Conservation (phyloP, 1,140 invertebrate species). For the Manduca sexta region DNA sequence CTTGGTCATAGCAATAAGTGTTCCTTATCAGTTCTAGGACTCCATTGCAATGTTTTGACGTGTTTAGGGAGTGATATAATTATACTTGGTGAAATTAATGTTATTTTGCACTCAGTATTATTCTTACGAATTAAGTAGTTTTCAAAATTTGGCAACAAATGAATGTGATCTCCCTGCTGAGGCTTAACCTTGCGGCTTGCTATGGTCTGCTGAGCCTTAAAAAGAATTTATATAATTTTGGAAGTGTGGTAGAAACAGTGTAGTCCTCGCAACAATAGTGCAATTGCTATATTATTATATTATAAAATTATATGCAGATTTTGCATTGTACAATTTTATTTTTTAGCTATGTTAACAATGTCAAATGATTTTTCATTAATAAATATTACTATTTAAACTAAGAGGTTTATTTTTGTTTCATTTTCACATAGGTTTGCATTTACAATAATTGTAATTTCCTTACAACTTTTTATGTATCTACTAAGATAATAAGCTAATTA, state of each 20-base stretch:
- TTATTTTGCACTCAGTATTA: conserved; percentile 69
- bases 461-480: conserved; percentile 13
- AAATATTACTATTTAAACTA: conserved; percentile 68
- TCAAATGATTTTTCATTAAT: conserved; percentile 67
- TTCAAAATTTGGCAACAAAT: conserved; percentile 51
- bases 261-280: conserved; percentile 71
- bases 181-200: conserved; percentile 37
- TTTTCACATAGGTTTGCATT: conserved; percentile 33
- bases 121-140: conserved; percentile 50
- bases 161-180: conserved; percentile 55
- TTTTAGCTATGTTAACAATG: conserved; percentile 68
- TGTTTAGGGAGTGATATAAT: conserved; percentile 31
- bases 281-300: conserved; percentile 64
- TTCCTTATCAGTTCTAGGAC: conserved; percentile 40
- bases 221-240: conserved; percentile 43
- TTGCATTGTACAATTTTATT: conserved; percentile 72
- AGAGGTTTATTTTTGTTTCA: conserved; percentile 64
- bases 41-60: conserved; percentile 36
- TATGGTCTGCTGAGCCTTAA: conserved; percentile 34
- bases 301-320: conserved; percentile 67
- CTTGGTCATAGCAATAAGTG: conserved; percentile 36
- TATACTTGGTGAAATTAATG: conserved; percentile 61
- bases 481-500: conserved; percentile 5
- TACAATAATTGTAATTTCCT: conserved; percentile 31
- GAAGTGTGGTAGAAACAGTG: conserved; percentile 59